phyloP scores from a whole-genome alignment of 1,140 invertebrate species.

The Heliconius hewitsoni region DNA sequence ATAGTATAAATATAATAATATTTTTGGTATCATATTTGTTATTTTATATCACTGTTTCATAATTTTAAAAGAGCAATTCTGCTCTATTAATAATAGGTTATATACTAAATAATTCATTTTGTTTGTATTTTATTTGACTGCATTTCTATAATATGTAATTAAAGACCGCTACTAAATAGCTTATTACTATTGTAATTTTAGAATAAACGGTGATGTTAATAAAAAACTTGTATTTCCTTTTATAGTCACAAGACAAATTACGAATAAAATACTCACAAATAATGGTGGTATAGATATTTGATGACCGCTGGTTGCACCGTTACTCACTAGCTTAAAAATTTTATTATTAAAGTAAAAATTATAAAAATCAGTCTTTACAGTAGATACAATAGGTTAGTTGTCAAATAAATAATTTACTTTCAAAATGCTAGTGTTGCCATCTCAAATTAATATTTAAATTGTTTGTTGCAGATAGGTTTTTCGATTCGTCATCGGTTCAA shows the following conservation, averaged over 20 bases:
- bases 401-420: slow-evolving; percentile 31
- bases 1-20: too few species aligned
- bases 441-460: neutral
- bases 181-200: slow-evolving; percentile 9
- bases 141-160: neutral
- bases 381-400: slow-evolving; percentile 45
- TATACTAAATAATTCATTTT: neutral
- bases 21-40: too few species aligned
- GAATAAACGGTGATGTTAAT: slow-evolving; percentile 25
- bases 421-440: slow-evolving; percentile 14
- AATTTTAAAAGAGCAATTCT: neutral
- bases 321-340: slow-evolving; percentile 4
- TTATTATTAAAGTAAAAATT: slow-evolving; percentile 20
- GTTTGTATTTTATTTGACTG: neutral
- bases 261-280: slow-evolving; percentile 15
- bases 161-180: neutral
- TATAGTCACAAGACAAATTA: slow-evolving; percentile 11
- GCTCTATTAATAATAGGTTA: neutral
- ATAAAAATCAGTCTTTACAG: slow-evolving; percentile 50
- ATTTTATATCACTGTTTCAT: neutral
- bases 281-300: neutral
- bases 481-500: too few species aligned
- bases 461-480: too few species aligned
- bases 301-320: neutral
- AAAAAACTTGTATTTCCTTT: slow-evolving; percentile 22